Evolutionary conservation across 2,888 invertebrate species (phyloP).

Genomic region (Lithophane semibrunnea): DNA sequence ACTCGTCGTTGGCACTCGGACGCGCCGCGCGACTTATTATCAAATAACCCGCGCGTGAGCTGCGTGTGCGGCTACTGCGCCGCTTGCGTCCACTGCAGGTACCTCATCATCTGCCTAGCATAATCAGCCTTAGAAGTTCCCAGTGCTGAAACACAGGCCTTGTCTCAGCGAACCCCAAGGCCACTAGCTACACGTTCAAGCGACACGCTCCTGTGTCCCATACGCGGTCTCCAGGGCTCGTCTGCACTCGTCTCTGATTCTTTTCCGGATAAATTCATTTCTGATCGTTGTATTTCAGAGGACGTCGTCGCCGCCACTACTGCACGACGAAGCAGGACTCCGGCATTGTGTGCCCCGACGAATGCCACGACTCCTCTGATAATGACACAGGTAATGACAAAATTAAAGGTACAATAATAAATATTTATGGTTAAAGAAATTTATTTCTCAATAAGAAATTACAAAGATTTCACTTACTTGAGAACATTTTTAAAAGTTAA

Average conservation of each 20-base stretch:
- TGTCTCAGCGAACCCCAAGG: not conserved
- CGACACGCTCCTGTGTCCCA: not conserved
- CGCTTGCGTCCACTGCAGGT: slow-evolving; percentile 83
- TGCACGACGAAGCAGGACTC: slow-evolving; percentile 88
- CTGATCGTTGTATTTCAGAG: slow-evolving; percentile 69
- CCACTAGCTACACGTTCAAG: not conserved
- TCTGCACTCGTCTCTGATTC: no score
- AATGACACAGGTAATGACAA: slow-evolving; percentile 70
- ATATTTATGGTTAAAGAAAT: not conserved
- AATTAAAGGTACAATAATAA: no score
- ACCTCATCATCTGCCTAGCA: not conserved
- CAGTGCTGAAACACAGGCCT: not conserved
- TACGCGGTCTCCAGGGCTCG: no score
- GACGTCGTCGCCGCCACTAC: slow-evolving; percentile 76
- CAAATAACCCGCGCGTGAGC: slow-evolving; percentile 81
- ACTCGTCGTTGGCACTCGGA: slow-evolving; percentile 79
- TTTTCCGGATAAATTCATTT: no score
- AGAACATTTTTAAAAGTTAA: no score
- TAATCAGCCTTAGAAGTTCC: not conserved
- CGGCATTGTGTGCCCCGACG: slow-evolving; percentile 86
- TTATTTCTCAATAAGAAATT: no score
- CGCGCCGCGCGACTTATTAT: slow-evolving; percentile 78
- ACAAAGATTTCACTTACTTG: not conserved
- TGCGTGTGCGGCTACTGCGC: slow-evolving; percentile 84
- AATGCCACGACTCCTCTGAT: slow-evolving; percentile 82